Conservation (phyloP, 2,113 vertebrate species). For the Ammodramus savannarum region DNA sequence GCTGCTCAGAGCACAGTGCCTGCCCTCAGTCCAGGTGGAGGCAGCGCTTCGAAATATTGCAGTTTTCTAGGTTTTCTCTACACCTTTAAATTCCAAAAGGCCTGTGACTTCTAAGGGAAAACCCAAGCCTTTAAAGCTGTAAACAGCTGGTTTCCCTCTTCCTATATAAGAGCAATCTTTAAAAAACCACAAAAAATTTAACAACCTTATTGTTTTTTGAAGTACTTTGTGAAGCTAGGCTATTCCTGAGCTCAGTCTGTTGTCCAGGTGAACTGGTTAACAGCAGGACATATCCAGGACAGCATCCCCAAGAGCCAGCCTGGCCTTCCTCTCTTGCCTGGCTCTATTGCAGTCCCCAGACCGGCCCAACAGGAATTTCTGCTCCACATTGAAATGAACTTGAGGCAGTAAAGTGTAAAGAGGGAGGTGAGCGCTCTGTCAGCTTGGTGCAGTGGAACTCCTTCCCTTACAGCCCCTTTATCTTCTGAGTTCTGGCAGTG, state of each 20-base stretch:
- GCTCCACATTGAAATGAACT: neutral
- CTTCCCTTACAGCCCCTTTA: neutral
- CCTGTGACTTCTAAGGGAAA: neutral
- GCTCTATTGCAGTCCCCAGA: neutral
- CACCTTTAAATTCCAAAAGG: conserved; percentile 21
- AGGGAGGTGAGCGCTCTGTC: neutral
- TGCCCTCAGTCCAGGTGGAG: neutral
- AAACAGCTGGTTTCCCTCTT: conserved; percentile 57
- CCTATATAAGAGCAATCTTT: conserved; percentile 7
- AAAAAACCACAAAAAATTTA: conserved; percentile 33
- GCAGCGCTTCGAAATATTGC: rapidly evolving
- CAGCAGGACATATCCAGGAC: neutral
- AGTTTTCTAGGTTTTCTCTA: neutral
- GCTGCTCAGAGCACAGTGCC: rapidly evolving
- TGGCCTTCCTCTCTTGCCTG: neutral
- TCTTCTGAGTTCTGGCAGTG: conserved; percentile 3
- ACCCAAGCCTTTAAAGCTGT: neutral
- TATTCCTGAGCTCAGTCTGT: neutral
- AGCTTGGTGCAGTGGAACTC: neutral
- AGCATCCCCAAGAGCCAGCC: neutral
- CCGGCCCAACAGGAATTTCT: neutral
- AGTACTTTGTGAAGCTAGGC: neutral
- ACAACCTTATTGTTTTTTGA: neutral
- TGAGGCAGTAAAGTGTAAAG: neutral
- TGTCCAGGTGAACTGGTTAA: neutral